Evolutionary conservation across 2,888 invertebrate species (phyloP).

Genomic region (Ctenicera cuprea): DNA sequence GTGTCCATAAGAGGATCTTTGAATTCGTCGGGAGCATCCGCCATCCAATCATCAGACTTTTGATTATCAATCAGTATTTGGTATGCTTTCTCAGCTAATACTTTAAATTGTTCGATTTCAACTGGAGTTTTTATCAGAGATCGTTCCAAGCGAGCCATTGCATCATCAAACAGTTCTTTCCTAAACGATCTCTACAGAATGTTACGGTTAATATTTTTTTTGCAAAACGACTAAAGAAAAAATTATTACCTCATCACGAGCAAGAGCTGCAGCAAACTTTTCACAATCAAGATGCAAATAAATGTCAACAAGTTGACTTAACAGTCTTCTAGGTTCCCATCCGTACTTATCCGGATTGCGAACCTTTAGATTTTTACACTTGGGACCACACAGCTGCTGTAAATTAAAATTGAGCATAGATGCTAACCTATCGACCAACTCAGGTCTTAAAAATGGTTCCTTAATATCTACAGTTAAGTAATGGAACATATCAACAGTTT

Average conservation of each 20-base stretch:
- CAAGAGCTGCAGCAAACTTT: slow-evolving; percentile 92
- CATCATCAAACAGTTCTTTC: slow-evolving; percentile 94
- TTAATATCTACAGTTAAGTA: slow-evolving; percentile 96
- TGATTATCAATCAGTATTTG: slow-evolving; percentile 88
- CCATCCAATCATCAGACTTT: slow-evolving; percentile 92
- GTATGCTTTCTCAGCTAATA: slow-evolving; percentile 85
- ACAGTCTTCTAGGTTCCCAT: slow-evolving; percentile 95
- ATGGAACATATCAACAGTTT: slow-evolving; percentile 98
- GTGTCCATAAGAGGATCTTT: slow-evolving; percentile 98
- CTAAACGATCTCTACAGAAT: slow-evolving; percentile 94
- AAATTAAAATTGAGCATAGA: slow-evolving; percentile 99
- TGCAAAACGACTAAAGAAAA: no score
- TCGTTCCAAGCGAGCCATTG: slow-evolving; percentile 87
- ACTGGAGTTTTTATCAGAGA: slow-evolving; percentile 88
- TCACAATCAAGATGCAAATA: slow-evolving; percentile 97
- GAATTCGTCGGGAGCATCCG: slow-evolving; percentile 97
- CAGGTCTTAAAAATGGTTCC: slow-evolving; percentile 95
- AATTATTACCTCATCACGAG: slow-evolving; percentile 90
- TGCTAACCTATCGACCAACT: slow-evolving; percentile 93
- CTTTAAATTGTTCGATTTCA: slow-evolving; percentile 90
- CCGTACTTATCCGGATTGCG: slow-evolving; percentile 95
- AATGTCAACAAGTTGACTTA: slow-evolving; percentile 95
- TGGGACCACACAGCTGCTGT: slow-evolving; percentile 96
- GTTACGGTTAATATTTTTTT: no score
- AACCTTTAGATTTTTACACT: slow-evolving; percentile 95